Evolutionary conservation across 2,113 vertebrate species (phyloP).

Genomic region (Megatriorchis doriae): DNA sequence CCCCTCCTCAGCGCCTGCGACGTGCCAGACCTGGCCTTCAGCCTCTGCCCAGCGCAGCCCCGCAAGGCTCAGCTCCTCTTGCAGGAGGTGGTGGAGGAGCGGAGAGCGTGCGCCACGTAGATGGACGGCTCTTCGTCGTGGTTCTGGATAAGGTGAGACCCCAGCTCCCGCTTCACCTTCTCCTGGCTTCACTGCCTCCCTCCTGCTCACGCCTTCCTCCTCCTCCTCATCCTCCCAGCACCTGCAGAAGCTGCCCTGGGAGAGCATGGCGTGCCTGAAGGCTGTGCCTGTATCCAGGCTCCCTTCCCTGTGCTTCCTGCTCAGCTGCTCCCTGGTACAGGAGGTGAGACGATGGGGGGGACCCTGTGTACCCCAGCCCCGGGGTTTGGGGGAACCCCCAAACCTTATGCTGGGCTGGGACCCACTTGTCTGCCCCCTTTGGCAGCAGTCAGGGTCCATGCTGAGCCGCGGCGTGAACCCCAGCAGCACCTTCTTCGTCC

Average conservation of each 20-base stretch:
- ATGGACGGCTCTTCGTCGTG: slow-evolving; percentile 77
- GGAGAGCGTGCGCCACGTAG: background rate
- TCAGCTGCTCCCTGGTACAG: slow-evolving; percentile 76
- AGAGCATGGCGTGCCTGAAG: slow-evolving; percentile 79
- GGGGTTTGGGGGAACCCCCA: background rate
- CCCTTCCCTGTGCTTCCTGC: slow-evolving; percentile 83
- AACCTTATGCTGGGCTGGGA: background rate
- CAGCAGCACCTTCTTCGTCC: slow-evolving; percentile 81
- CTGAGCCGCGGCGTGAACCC: slow-evolving; percentile 78
- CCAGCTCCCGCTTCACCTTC: background rate
- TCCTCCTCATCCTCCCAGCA: slow-evolving; percentile 67
- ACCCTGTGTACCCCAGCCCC: fast-evolving
- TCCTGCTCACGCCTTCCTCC: background rate
- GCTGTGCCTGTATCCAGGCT: slow-evolving; percentile 80
- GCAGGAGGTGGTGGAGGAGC: slow-evolving; percentile 50
- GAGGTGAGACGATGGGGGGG: slow-evolving; percentile 62
- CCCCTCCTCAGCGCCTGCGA: slow-evolving; percentile 69
- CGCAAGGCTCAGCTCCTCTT: slow-evolving; percentile 68
- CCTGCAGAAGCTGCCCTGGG: slow-evolving; percentile 91
- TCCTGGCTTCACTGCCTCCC: too few species aligned
- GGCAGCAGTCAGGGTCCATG: slow-evolving; percentile 66
- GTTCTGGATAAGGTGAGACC: slow-evolving; percentile 85
- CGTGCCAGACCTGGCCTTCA: slow-evolving; percentile 61
- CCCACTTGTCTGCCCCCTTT: background rate
- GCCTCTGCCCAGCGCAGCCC: slow-evolving; percentile 66